Evolutionary conservation across 2,113 vertebrate species (phyloP), one percentile per base, ranked within the genome.

Genomic region (Lagopus leucura): DNA sequence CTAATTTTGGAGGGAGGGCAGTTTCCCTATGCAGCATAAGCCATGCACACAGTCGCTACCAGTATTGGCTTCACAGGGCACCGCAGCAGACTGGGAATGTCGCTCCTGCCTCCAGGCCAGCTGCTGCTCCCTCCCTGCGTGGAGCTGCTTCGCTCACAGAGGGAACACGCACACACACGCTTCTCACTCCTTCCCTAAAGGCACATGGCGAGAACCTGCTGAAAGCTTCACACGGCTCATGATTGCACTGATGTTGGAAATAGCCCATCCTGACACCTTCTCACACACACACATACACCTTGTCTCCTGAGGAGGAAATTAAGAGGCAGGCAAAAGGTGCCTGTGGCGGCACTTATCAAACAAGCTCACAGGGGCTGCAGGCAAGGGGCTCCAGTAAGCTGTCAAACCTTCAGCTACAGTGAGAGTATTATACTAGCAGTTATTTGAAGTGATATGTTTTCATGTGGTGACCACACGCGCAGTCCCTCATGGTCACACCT

Each of bases 131-230:
- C 36, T 38, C 38, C 12, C 38, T 5, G 63, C 63, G 43, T 25
- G 19, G 28, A 60, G n/a, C 61, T 40, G 52, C 72, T 84, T 47
- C 66, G 25, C 34, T 13, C 50, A 34, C 19, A 0, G 0, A 82
- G 22, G 42, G 28, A 5, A 32, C 0, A 0, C 0, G 0, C 7
- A 5, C 19, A 14, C 11, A 10, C 1, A 4, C 0, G 0, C 38
- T 81, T 48, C 28, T 8, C 2, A 0, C 28, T 40, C 86, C 76
- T 50, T 74, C 77, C 45, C 28, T 13, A 7, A 18, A 6, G 0
- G 0, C 4, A 1, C 32, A 27, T n/a, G 30, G 38, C 0, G 0
- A 64, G 63, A 84, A 69, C 17, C 78, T 64, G 50, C 48, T 45
- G 66, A 89, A 79, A 89, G 36, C 60, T 79, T 89, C 81, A 79